Evolutionary conservation across 2,113 vertebrate genomes (phyloP).

Genomic region (Hystrix brachyura): DNA sequence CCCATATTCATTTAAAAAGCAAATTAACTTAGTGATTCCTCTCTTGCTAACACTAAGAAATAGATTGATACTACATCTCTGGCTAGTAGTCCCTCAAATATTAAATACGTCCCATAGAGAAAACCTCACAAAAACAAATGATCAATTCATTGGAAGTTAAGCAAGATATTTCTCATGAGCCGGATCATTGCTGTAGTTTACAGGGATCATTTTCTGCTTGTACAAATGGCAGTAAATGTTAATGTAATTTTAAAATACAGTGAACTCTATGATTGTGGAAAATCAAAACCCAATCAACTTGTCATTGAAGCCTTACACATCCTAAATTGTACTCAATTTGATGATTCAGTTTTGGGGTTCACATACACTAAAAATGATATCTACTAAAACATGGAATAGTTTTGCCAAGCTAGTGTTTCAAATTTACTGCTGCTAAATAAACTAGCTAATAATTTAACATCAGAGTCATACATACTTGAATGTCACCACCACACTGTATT

Average conservation of each 20-base stretch:
- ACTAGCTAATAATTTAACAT: background rate
- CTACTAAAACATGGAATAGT: background rate
- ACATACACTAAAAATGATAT: background rate
- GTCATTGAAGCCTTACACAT: background rate
- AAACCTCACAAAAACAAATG: conserved; percentile 54
- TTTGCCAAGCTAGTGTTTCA: background rate
- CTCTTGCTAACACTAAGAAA: conserved; percentile 67
- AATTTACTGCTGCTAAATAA: background rate
- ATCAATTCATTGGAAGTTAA: conserved; percentile 63
- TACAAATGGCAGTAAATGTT: conserved; percentile 60
- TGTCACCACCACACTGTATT: background rate
- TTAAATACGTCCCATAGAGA: background rate
- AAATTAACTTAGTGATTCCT: conserved; percentile 65
- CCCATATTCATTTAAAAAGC: conserved; percentile 72
- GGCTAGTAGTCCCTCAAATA: conserved; percentile 53
- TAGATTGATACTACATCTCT: background rate
- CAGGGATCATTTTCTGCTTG: conserved; percentile 59
- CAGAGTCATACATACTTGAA: background rate
- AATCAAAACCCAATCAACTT: conserved; percentile 11
- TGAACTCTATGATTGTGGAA: background rate
- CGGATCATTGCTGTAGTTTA: conserved; percentile 70
- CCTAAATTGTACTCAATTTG: background rate
- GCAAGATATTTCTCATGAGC: conserved; percentile 60
- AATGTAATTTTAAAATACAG: conserved; percentile 2
- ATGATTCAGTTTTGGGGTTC: background rate